phyloP scores from a whole-genome alignment of 2,888 invertebrate genomes.

The Agelastica alni region DNA sequence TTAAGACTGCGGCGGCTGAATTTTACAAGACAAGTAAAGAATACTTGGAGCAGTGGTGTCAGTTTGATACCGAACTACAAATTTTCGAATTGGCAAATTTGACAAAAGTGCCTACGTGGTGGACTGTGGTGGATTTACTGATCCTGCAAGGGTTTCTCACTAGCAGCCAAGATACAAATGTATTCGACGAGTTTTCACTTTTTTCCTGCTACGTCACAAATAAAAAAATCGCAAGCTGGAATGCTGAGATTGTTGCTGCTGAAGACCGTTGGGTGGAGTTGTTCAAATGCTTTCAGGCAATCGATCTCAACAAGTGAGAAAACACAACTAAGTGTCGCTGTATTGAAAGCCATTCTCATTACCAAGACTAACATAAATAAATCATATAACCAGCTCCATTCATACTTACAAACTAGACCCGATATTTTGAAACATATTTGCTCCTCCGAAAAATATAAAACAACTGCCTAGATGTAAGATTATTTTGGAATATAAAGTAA shows the following conservation, averaged over 20 bases:
- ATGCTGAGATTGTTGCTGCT: constrained; percentile 3
- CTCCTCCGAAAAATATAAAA: too few species aligned
- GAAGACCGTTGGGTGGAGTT: constrained; percentile 9
- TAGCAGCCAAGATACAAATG: constrained; percentile 7
- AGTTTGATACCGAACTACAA: constrained; percentile 3
- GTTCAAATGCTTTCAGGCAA: too few species aligned
- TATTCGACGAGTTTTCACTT: constrained; percentile 7
- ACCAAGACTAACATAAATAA: constrained; percentile 1
- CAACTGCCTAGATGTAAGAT: too few species aligned
- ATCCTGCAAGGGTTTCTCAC: constrained; percentile 8
- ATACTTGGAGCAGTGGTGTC: constrained; percentile 10
- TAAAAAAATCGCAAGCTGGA: background rate
- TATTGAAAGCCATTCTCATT: constrained; percentile 1
- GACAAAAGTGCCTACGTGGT: constrained; percentile 11
- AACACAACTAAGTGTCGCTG: background rate
- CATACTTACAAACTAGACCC: too few species aligned
- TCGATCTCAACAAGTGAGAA: constrained; percentile 1
- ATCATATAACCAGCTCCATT: background rate
- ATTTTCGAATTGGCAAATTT: background rate
- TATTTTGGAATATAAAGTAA: too few species aligned
- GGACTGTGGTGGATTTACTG: constrained; percentile 10
- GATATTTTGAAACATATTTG: too few species aligned
- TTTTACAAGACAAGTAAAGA: constrained; percentile 11
- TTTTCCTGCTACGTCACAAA: too few species aligned
- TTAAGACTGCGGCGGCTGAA: background rate